Conservation (phyloP, 2,888 invertebrate species). For the Zonitis immaculata region DNA sequence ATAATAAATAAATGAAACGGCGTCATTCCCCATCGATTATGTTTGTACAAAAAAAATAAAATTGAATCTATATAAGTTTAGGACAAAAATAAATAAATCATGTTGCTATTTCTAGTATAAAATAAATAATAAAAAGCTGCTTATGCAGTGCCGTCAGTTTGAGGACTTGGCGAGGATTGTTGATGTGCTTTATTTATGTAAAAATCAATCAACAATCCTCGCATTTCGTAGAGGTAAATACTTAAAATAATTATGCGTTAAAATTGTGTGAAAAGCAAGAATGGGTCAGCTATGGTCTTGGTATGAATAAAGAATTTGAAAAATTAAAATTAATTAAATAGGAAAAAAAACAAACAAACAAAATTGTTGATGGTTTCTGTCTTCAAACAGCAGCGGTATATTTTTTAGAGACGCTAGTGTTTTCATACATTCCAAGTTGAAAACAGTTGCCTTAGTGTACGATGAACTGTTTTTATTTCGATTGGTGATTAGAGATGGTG, state of each 20-base stretch:
- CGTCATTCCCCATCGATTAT: conserved; percentile 45
- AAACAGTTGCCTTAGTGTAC: conserved; percentile 49
- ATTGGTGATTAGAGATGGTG: background rate
- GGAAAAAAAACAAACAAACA: too few species aligned
- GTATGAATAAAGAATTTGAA: background rate
- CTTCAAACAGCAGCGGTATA: conserved; percentile 11
- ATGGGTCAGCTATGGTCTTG: conserved; percentile 4
- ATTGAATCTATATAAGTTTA: background rate
- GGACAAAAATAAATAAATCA: conserved; percentile 25
- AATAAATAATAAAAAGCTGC: conserved; percentile 26
- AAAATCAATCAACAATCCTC: background rate
- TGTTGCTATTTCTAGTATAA: conserved; percentile 46
- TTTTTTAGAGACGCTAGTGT: conserved; percentile 39
- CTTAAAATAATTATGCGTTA: background rate
- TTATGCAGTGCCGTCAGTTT: conserved; percentile 29
- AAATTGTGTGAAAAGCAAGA: background rate
- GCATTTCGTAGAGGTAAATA: conserved; percentile 1
- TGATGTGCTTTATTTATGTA: background rate
- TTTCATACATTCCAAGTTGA: conserved; percentile 50
- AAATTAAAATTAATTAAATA: too few species aligned
- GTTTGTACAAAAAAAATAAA: conserved; percentile 39
- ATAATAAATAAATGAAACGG: conserved; percentile 29
- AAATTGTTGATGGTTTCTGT: conserved; percentile 2
- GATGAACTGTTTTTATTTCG: conserved; percentile 30
- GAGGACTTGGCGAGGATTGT: conserved; percentile 1